Percentiles rank a stretch among this genome's conserved stretches.
These are phyloP conservation scores for Scaptomyza pallida DNA, from an alignment of 1,140 invertebrate genomes.

Conservation along the genomic window DNA sequence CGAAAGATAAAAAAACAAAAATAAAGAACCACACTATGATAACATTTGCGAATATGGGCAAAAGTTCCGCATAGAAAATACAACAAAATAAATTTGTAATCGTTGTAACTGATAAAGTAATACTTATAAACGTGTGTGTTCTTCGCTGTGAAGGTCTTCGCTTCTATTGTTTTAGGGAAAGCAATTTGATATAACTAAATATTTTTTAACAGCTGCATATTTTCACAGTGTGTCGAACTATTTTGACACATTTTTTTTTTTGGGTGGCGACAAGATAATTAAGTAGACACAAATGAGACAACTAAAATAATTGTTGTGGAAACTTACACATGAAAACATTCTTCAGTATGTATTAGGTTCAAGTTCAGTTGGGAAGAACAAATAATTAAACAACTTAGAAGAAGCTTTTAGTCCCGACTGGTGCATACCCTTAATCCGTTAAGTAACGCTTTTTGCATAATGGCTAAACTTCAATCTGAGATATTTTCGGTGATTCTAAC, in stretches of 20 bases:
- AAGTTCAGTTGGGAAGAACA: too few relatives aligned
- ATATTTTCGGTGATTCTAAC: too few relatives aligned
- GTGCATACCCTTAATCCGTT: too few relatives aligned
- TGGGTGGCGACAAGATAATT: slow-evolving; percentile 21
- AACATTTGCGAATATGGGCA: slow-evolving; percentile 29
- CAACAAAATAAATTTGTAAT: not conserved
- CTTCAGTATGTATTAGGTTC: too few relatives aligned
- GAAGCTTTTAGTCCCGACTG: too few relatives aligned
- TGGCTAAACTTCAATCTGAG: too few relatives aligned
- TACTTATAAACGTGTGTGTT: too few relatives aligned
- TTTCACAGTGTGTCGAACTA: slow-evolving; percentile 29
- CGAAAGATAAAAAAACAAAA: slow-evolving; percentile 49
- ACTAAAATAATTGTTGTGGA: not conserved
- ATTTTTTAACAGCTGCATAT: slow-evolving; percentile 47
- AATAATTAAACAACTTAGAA: too few relatives aligned
- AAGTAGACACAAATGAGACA: slow-evolving; percentile 12
- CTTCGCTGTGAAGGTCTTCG: slow-evolving; percentile 4
- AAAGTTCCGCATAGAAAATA: not conserved
- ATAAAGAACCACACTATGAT: slow-evolving; percentile 12
- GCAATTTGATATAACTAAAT: not conserved
- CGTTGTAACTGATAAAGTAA: slow-evolving; percentile 22
- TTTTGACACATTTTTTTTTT: slow-evolving; percentile 48
- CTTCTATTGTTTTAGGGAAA: not conserved
- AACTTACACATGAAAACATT: too few relatives aligned
- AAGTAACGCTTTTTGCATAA: too few relatives aligned